Conservation (phyloP, 2,797 vertebrate species). For the Acanthopagrus latus region DNA sequence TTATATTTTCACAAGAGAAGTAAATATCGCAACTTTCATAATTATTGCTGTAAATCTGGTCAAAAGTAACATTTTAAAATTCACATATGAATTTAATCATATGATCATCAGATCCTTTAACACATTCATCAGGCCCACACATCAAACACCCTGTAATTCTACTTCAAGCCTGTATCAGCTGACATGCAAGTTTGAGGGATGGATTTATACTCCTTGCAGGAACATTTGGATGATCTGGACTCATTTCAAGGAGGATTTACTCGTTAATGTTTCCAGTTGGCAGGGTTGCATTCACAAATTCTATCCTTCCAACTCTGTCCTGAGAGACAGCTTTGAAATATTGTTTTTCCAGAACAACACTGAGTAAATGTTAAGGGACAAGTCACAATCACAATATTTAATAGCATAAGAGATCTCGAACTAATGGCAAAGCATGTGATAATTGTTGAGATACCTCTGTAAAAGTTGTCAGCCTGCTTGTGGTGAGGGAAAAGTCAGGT, state of each 20-base stretch:
- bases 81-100: too few species aligned
- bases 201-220: not conserved
- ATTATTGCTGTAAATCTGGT: too few species aligned
- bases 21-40: too few species aligned
- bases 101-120: not conserved
- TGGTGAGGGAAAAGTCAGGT: not conserved
- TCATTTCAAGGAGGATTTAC: constrained; percentile 14
- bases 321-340: constrained; percentile 18
- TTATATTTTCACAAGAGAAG: too few species aligned
- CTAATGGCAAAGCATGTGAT: not conserved
- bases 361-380: not conserved
- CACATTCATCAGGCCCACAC: not conserved
- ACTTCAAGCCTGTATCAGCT: not conserved
- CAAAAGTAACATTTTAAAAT: too few species aligned
- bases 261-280: constrained; percentile 21
- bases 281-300: constrained; percentile 13
- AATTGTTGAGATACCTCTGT: not conserved
- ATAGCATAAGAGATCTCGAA: not conserved
- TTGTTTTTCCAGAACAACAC: not conserved
- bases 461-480: not conserved
- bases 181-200: constrained; percentile 1
- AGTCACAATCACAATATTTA: not conserved
- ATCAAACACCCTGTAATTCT: not conserved
- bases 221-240: constrained; percentile 23
- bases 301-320: not conserved